Evolutionary conservation across 1,140 invertebrate species (phyloP).

Genomic region (Wasmannia auropunctata): DNA sequence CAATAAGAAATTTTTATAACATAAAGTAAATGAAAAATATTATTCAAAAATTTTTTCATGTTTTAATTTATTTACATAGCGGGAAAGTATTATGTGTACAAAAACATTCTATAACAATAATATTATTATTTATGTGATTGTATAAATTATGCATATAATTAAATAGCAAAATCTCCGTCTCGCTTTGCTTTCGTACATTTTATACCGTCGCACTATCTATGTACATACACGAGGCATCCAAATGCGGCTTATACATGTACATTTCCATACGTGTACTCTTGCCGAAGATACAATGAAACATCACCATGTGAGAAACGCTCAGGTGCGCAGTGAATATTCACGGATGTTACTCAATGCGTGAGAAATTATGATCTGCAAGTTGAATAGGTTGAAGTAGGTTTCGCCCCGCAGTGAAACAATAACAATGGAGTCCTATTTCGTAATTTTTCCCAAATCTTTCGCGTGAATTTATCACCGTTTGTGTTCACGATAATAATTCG

Average conservation of each 20-base stretch:
- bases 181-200: conserved; percentile 5
- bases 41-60: background rate
- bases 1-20: background rate
- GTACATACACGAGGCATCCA: conserved; percentile 3
- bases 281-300: conserved; percentile 34
- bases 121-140: background rate
- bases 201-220: background rate
- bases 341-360: conserved; percentile 51
- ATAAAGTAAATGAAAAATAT: background rate
- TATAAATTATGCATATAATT: conserved; percentile 11
- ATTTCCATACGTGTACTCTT: background rate
- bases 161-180: conserved; percentile 4
- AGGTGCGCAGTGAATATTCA: conserved; percentile 1
- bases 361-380: conserved; percentile 51
- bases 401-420: background rate
- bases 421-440: conserved; percentile 66
- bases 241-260: background rate
- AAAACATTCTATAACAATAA: background rate
- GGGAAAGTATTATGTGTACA: background rate
- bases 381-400: conserved; percentile 55
- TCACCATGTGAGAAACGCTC: conserved; percentile 39
- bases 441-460: conserved; percentile 54
- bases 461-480: conserved; percentile 46
- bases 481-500: conserved; percentile 49
- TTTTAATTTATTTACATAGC: background rate